phyloP scores from a whole-genome alignment of 2,113 vertebrate genomes.

The Phalacrocorax brasilianus region DNA sequence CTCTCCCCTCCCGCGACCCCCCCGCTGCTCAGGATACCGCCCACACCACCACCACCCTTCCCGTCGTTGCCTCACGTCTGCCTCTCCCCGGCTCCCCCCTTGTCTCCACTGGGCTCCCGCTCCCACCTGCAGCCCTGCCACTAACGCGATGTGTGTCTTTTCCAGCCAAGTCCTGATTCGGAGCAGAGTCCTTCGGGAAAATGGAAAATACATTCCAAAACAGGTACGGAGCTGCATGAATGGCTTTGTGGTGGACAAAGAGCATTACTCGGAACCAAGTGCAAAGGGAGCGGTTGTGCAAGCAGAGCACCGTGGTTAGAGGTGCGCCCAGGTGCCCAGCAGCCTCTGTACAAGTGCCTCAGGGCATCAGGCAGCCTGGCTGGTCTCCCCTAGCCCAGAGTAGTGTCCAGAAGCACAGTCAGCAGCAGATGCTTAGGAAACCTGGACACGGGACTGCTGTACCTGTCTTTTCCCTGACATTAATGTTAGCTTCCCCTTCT shows the following conservation, averaged over 20 bases:
- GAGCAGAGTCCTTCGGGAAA: constrained; percentile 97
- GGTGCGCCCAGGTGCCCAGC: fast-evolving
- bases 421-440: background rate
- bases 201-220: constrained; percentile 97
- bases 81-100: too few relatives aligned
- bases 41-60: too few relatives aligned
- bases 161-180: constrained; percentile 95
- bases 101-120: background rate
- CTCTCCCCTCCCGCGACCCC: too few relatives aligned
- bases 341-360: fast-evolving
- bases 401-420: fast-evolving
- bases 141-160: constrained; percentile 37
- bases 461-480: fast-evolving
- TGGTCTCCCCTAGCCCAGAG: too few relatives aligned
- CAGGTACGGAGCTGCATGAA: constrained; percentile 72
- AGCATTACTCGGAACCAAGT: fast-evolving
- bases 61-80: too few relatives aligned
- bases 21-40: too few relatives aligned
- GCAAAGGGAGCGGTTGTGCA: fast-evolving
- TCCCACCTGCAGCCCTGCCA: background rate
- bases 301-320: fast-evolving
- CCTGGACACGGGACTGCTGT: too few relatives aligned
- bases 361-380: too few relatives aligned
- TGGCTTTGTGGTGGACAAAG: fast-evolving
- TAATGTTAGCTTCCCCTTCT: background rate